Evolutionary conservation across 1,140 invertebrate species (phyloP).

Genomic region (Magallana gigas): DNA sequence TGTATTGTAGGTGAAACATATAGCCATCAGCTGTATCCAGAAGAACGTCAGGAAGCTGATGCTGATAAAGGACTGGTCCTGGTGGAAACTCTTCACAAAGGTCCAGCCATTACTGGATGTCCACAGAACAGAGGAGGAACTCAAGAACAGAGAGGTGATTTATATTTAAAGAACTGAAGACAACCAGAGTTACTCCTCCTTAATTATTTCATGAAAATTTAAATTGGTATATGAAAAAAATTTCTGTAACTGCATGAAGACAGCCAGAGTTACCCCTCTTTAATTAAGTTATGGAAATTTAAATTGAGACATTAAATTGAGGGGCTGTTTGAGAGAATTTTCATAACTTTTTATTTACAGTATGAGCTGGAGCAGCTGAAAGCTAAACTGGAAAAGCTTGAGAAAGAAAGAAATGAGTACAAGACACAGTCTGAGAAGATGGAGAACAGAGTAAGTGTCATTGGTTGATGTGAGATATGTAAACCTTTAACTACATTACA

Average conservation of each 20-base stretch:
- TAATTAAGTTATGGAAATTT: neutral
- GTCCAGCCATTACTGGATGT: conserved; percentile 94
- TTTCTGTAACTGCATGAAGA: neutral
- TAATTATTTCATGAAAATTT: neutral
- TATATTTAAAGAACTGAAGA: neutral
- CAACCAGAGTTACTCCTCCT: neutral
- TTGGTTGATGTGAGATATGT: neutral
- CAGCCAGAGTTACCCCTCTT: neutral
- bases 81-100: conserved; percentile 95
- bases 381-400: conserved; percentile 90
- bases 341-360: conserved; percentile 79
- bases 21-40: conserved; percentile 94
- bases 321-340: neutral
- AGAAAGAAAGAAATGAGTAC: conserved; percentile 89
- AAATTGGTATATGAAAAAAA: too few relatives aligned
- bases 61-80: conserved; percentile 94
- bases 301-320: neutral
- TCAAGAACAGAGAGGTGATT: conserved; percentile 87
- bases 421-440: conserved; percentile 93
- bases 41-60: conserved; percentile 95
- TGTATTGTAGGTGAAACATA: conserved; percentile 85
- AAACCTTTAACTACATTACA: neutral
- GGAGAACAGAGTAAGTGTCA: conserved; percentile 90
- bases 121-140: conserved; percentile 94
- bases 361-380: conserved; percentile 91